Conservation (phyloP, 2,797 vertebrate genomes). For the Sebastes hubbsi region DNA sequence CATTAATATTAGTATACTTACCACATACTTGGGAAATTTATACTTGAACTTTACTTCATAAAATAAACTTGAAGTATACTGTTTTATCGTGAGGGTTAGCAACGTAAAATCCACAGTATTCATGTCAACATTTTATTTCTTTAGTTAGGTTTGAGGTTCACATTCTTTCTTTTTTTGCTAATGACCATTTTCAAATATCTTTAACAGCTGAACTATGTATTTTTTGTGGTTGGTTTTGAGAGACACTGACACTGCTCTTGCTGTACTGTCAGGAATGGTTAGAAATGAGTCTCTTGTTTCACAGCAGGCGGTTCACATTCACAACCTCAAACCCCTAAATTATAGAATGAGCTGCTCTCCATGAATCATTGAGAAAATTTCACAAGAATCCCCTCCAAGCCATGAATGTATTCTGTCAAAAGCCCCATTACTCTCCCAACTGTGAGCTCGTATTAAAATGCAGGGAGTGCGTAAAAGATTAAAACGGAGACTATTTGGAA, state of each 20-base stretch:
- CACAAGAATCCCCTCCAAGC: slow-evolving; percentile 16
- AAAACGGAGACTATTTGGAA: slow-evolving; percentile 6
- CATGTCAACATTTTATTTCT: neutral
- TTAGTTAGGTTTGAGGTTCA: neutral
- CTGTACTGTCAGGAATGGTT: neutral
- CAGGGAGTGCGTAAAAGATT: neutral
- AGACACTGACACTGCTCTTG: neutral
- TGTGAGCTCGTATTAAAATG: slow-evolving; percentile 1
- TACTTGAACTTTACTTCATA: too few relatives aligned
- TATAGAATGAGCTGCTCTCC: slow-evolving; percentile 52
- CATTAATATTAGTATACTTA: too few relatives aligned
- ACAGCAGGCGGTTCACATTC: slow-evolving; percentile 13
- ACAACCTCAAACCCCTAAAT: slow-evolving; percentile 32
- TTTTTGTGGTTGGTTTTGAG: neutral
- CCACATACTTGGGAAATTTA: too few relatives aligned
- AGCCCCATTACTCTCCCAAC: neutral
- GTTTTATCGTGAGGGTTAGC: too few relatives aligned
- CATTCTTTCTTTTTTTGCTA: neutral
- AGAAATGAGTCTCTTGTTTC: slow-evolving; percentile 13
- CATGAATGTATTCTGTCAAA: slow-evolving; percentile 4
- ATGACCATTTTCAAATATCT: neutral
- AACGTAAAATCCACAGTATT: too few relatives aligned
- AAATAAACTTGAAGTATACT: too few relatives aligned
- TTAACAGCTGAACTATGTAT: neutral
- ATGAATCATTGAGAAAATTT: slow-evolving; percentile 48